Evolutionary conservation across 53 echinoderm and acorn worm genomes (phyloP).

Genomic region (Paracentrotus lividus): DNA sequence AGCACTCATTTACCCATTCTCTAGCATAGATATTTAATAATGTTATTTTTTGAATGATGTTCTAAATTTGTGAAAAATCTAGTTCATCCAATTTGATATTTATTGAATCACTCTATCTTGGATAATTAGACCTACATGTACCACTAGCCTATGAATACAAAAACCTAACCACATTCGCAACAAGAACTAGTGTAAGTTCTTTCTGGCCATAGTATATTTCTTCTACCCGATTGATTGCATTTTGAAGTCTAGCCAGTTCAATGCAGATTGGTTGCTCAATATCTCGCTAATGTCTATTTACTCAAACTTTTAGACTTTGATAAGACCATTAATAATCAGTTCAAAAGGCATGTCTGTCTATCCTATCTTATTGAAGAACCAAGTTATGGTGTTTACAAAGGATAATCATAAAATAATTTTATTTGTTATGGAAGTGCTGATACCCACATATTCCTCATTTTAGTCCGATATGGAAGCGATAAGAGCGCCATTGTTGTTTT

Average conservation of each 20-base stretch:
- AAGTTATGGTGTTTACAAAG: slow-evolving; percentile 2
- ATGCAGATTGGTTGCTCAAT: not conserved
- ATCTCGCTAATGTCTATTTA: not conserved
- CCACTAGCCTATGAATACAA: too few relatives aligned
- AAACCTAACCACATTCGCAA: too few relatives aligned
- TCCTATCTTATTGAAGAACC: not conserved
- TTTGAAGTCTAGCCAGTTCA: not conserved
- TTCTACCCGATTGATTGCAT: not conserved
- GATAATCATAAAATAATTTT: slow-evolving; percentile 8
- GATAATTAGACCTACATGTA: too few relatives aligned
- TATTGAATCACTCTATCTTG: too few relatives aligned
- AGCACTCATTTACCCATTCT: not conserved
- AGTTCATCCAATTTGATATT: too few relatives aligned
- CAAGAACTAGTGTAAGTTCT: not conserved
- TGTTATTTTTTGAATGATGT: not conserved
- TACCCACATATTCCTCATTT: slow-evolving; percentile 26
- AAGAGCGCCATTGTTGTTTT: slow-evolving; percentile 6
- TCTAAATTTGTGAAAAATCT: too few relatives aligned
- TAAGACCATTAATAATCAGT: slow-evolving; percentile 15
- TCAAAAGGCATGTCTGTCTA: slow-evolving; percentile 49
- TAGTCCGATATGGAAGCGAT: slow-evolving; percentile 16
- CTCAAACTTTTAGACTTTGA: slow-evolving; percentile 43
- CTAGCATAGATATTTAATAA: not conserved
- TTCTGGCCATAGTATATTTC: not conserved
- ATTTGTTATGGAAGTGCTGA: slow-evolving; percentile 28